Percentiles rank a stretch among this genome's conserved stretches.
Evolutionary conservation across 2,113 vertebrate species (phyloP).

Genomic region (Alaudala cheleensis): DNA sequence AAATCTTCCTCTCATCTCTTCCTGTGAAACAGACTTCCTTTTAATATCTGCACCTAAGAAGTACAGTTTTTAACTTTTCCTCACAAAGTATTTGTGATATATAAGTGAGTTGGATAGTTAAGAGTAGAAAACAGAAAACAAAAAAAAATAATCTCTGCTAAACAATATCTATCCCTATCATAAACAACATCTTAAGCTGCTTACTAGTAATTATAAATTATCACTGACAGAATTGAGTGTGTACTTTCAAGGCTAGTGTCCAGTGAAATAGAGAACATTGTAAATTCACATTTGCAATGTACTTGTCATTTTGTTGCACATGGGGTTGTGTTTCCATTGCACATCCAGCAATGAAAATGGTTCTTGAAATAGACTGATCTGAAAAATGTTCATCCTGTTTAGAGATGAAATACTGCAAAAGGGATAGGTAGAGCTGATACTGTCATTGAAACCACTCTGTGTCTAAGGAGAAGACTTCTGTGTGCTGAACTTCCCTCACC

Average conservation of each 20-base stretch:
- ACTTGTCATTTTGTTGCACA: not conserved
- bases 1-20: not conserved
- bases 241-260: not conserved
- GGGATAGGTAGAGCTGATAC: not conserved
- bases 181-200: not conserved
- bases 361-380: not conserved
- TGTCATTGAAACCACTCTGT: not conserved
- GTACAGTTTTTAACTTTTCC: not conserved
- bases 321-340: rapidly evolving
- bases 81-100: not conserved
- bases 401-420: not conserved
- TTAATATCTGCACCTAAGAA: not conserved
- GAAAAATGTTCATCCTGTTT: not conserved
- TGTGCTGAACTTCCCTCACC: not conserved
- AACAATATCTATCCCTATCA: not conserved
- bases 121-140: not conserved
- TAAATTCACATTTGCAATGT: not conserved
- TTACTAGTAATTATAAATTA: not conserved
- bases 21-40: not conserved
- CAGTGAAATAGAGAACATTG: not conserved
- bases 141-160: not conserved
- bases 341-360: not conserved
- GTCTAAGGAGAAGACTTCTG: not conserved
- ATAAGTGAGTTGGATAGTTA: not conserved
- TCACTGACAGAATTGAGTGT: not conserved